A percentile compares a stretch with the other conserved stretches of the same genome.
Conservation (phyloP, 2,113 vertebrate species). For the Lanius collurio region DNA sequence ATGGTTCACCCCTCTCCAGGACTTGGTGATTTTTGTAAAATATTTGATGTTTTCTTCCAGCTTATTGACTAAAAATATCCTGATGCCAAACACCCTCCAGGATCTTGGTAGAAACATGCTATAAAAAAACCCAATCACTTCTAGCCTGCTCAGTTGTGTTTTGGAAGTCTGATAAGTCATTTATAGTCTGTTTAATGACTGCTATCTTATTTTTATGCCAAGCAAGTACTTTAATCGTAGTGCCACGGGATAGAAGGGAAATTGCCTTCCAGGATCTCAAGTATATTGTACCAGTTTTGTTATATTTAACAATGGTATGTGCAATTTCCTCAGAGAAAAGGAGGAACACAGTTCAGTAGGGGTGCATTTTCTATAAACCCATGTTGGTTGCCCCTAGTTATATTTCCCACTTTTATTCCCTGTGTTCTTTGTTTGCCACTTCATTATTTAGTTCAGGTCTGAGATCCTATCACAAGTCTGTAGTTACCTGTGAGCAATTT, state of each 20-base stretch:
- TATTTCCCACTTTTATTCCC: background rate
- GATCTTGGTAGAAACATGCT: background rate
- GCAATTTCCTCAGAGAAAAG: background rate
- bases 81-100: background rate
- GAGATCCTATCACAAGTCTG: background rate
- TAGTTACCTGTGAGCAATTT: background rate
- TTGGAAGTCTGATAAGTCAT: background rate
- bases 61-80: background rate
- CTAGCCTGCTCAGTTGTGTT: background rate
- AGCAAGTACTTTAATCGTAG: conserved; percentile 11
- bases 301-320: background rate
- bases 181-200: conserved; percentile 8
- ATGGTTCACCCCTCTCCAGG: background rate
- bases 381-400: background rate
- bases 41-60: background rate
- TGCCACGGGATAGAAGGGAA: background rate
- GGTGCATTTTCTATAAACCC: background rate
- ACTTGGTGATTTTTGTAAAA: background rate
- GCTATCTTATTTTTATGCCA: conserved; percentile 13
- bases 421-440: background rate
- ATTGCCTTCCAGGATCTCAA: background rate
- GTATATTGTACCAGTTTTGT: background rate
- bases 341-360: background rate
- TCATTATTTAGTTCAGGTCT: background rate
- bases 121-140: background rate